These are phyloP conservation scores for Anaspis maculata DNA, from an alignment of 2,888 invertebrate genomes.

Conservation along the genomic window DNA sequence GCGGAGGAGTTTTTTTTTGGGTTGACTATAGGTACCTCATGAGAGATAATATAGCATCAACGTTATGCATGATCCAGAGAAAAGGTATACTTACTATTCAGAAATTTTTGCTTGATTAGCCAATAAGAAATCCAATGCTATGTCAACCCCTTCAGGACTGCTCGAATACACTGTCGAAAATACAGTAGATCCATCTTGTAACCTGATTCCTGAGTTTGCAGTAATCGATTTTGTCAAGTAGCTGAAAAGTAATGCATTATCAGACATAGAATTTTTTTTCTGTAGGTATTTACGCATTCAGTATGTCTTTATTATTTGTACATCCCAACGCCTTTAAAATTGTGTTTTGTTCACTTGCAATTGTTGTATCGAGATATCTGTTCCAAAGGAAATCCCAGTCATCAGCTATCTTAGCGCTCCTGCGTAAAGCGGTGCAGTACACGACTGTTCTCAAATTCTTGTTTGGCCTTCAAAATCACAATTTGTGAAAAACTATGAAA, in stretches of 20 bases:
- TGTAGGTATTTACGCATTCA: too few relatives aligned
- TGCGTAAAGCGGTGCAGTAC: conserved; percentile 38
- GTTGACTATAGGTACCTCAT: too few relatives aligned
- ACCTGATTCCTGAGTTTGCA: not conserved
- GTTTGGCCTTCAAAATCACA: conserved; percentile 44
- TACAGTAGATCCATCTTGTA: not conserved
- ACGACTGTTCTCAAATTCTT: conserved; percentile 55
- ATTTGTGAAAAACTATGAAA: too few relatives aligned
- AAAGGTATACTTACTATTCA: not conserved
- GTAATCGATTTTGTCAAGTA: not conserved
- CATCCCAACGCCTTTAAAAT: conserved; percentile 59
- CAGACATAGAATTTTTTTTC: too few relatives aligned
- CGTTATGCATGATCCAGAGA: too few relatives aligned
- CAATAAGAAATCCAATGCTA: not conserved
- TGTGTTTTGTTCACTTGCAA: conserved; percentile 52
- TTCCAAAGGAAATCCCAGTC: conserved; percentile 55
- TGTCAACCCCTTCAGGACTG: not conserved
- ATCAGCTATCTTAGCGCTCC: conserved; percentile 44
- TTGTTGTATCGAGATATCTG: conserved; percentile 45
- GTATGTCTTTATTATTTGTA: conserved; percentile 41
- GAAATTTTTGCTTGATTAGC: not conserved
- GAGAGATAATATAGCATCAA: too few relatives aligned
- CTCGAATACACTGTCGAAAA: not conserved
- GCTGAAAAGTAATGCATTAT: too few relatives aligned
- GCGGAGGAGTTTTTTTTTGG: too few relatives aligned